Conservation (phyloP, 2,113 vertebrate genomes). For the Ophiodon elongatus region DNA sequence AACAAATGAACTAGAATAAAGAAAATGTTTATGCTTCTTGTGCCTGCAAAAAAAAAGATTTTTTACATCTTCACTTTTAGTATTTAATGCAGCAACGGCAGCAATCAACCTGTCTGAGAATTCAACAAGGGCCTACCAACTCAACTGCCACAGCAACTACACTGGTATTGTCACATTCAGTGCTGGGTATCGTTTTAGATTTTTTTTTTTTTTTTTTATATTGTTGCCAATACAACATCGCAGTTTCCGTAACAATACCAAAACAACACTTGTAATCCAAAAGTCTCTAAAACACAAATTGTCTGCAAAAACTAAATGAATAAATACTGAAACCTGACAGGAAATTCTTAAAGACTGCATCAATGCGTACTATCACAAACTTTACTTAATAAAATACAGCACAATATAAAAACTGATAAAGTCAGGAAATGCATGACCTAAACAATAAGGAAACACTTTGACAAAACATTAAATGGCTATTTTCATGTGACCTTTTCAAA, state of each 20-base stretch:
- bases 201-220: neutral
- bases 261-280: neutral
- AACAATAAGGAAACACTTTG: neutral
- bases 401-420: neutral
- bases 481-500: neutral
- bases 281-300: neutral
- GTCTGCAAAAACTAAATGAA: too few species aligned
- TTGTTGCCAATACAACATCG: neutral
- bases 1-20: slow-evolving; percentile 6
- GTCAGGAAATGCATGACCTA: neutral
- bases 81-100: neutral
- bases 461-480: neutral
- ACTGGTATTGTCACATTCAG: neutral
- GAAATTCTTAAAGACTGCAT: neutral
- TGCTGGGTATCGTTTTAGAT: neutral
- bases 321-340: neutral
- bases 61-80: neutral
- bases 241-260: neutral
- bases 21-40: neutral
- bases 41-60: neutral
- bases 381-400: neutral
- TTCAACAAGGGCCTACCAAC: neutral
- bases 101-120: slow-evolving; percentile 23
- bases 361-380: neutral
- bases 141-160: neutral